Percentiles rank a stretch among this genome's conserved stretches.
phyloP scores from a whole-genome alignment of 1,140 invertebrate genomes.

The Gryllus bimaculatus region DNA sequence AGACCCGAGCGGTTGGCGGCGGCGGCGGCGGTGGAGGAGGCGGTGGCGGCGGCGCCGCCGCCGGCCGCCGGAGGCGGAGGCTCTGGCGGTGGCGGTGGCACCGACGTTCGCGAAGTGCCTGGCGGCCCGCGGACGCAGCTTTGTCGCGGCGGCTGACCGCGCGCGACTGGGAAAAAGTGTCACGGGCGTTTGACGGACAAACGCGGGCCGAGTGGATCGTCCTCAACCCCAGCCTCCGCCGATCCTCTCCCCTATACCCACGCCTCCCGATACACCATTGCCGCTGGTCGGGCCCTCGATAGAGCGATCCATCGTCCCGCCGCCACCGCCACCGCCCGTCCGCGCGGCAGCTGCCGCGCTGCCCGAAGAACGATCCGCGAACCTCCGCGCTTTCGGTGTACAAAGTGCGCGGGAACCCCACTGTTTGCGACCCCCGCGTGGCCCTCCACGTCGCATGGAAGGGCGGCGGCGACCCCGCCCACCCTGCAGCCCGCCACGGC shows the following conservation, averaged over 20 bases:
- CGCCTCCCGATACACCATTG: no score
- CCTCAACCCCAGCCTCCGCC: no score
- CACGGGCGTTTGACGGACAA: not conserved
- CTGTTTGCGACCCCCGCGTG: no score
- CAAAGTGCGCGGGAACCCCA: not conserved
- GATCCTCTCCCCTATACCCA: not conserved
- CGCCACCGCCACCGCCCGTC: no score
- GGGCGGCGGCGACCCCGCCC: no score
- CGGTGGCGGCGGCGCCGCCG: no score
- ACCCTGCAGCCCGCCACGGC: not conserved
- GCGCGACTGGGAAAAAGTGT: not conserved
- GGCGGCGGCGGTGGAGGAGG: no score
- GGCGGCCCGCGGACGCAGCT: not conserved
- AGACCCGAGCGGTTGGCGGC: not conserved
- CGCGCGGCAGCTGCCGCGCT: no score
- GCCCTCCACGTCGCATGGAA: not conserved
- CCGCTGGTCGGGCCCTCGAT: not conserved
- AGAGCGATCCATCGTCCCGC: not conserved
- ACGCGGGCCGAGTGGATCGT: not conserved
- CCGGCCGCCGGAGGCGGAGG: no score
- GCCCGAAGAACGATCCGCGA: not conserved
- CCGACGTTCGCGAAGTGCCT: not conserved
- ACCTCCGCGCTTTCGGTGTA: not conserved
- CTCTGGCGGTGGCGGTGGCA: not conserved
- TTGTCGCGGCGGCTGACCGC: not conserved